Base-by-base conservation (phyloP, 2,797 vertebrate genomes). In the Sciaenops ocellatus region DNA sequence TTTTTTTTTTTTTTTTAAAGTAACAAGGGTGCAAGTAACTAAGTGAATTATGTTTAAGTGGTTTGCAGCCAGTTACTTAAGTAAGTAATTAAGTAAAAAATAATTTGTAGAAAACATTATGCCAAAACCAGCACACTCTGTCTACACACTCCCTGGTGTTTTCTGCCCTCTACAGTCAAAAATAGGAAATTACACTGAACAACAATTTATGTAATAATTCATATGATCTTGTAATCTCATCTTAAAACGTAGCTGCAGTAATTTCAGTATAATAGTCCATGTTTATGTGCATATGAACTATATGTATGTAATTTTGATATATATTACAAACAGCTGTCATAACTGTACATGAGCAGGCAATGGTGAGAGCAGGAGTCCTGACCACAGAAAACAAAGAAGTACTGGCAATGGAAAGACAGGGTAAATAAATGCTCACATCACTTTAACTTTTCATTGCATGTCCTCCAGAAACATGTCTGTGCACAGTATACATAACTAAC, bases 291-390 rank as follows among this genome's bases (percentile, higher is more conserved):
- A 30, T 12, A 28, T 16, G 5, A 47, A 57, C 16, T n/a, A 7
- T 9, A 11, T 88, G 90, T 16, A 18, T 54, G 22, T 48, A 9
- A 38, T 34, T 34, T 6, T 34, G 30, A 44, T 46, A 16, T 7
- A 3, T 9, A 57, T 30, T 12, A 28, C 18, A 22, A 63, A 38
- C 71, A 26, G 22, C 52, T 61, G 26, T 28, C 42, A 41, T 57
- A 16, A 62, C 17, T 61, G 13, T 73, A 51, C 47, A 13, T 64
- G 42, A 69, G 65, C 64, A 92, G 90, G 89, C 87, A 22, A 77
- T 73, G 57, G 52, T 76, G 63, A 83, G 84, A 84, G 85, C 88
- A 18, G 90, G 87, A 30, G 60, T 89, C n/a, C 76, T 54, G 8
- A 18, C 44, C n/a, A 13, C 66, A 8, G 46, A 79, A 13, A 57